These are phyloP conservation scores for Himalopsyche tibetana DNA, from an alignment of 2,888 invertebrate genomes.

Conservation along the genomic window DNA sequence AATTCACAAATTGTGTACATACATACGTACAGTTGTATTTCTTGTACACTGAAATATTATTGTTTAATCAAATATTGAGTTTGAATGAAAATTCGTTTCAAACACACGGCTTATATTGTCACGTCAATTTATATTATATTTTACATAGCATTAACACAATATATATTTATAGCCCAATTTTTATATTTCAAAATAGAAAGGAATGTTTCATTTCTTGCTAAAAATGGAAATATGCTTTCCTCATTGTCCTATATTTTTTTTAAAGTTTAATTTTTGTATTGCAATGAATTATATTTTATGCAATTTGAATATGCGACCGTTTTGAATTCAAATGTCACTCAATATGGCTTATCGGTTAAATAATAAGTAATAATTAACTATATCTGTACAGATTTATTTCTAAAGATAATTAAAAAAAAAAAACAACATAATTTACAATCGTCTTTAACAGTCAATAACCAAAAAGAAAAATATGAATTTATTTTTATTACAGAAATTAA, in stretches of 20 bases:
- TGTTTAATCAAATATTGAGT: too few species aligned
- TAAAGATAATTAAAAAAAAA: constrained; percentile 28
- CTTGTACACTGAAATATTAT: too few species aligned
- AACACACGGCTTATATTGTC: background rate
- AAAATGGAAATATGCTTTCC: constrained; percentile 57
- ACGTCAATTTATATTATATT: constrained; percentile 44
- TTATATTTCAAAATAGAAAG: constrained; percentile 47
- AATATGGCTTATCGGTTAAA: constrained; percentile 27
- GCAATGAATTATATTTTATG: constrained; percentile 37
- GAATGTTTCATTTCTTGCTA: constrained; percentile 50
- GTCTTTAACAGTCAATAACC: constrained; percentile 15
- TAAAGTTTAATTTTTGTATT: background rate
- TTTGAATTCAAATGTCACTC: constrained; percentile 1
- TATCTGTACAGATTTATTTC: constrained; percentile 29
- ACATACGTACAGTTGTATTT: too few species aligned
- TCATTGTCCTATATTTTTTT: background rate
- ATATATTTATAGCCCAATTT: constrained; percentile 54
- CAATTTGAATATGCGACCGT: background rate
- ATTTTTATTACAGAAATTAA: constrained; percentile 42
- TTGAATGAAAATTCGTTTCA: too few species aligned
- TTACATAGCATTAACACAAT: constrained; percentile 44
- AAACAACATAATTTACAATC: constrained; percentile 23
- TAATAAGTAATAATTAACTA: constrained; percentile 38
- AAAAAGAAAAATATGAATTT: constrained; percentile 15
- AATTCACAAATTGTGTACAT: too few species aligned